phyloP scores from a whole-genome alignment of 1,140 invertebrate species.

The Apis cerana region DNA sequence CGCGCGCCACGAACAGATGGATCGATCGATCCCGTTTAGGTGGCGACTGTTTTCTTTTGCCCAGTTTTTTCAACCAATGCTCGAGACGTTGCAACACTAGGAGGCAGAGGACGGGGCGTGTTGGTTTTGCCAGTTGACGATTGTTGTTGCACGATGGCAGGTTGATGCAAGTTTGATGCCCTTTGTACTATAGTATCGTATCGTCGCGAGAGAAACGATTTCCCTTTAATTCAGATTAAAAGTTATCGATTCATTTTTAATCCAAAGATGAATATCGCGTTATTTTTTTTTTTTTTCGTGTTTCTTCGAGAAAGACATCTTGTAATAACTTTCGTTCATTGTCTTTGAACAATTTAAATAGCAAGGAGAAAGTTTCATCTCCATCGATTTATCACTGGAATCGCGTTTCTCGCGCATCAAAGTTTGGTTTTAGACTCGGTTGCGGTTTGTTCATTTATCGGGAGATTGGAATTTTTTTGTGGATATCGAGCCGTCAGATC shows the following conservation, averaged over 20 bases:
- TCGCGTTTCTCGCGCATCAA: background rate
- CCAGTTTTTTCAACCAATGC: background rate
- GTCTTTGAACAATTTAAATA: background rate
- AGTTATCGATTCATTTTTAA: no score
- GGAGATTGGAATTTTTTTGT: constrained; percentile 27
- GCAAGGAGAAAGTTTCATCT: background rate
- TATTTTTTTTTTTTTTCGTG: no score
- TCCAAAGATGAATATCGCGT: no score
- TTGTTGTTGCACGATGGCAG: constrained; percentile 1
- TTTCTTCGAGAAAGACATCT: no score
- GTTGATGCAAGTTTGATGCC: background rate
- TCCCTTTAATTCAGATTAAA: no score
- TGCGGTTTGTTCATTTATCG: constrained; percentile 8
- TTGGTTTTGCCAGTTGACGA: constrained; percentile 4
- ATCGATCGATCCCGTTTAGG: background rate
- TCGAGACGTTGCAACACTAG: background rate
- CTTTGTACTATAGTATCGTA: no score
- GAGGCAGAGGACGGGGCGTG: background rate
- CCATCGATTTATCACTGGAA: no score
- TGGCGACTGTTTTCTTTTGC: background rate
- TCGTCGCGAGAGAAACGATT: background rate
- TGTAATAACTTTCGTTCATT: no score
- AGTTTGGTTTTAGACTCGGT: background rate
- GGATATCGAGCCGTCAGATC: constrained; percentile 1
- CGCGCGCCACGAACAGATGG: background rate